These are phyloP conservation scores for Byasa hedistus DNA, from an alignment of 2,888 invertebrate species.

Conservation along the genomic window DNA sequence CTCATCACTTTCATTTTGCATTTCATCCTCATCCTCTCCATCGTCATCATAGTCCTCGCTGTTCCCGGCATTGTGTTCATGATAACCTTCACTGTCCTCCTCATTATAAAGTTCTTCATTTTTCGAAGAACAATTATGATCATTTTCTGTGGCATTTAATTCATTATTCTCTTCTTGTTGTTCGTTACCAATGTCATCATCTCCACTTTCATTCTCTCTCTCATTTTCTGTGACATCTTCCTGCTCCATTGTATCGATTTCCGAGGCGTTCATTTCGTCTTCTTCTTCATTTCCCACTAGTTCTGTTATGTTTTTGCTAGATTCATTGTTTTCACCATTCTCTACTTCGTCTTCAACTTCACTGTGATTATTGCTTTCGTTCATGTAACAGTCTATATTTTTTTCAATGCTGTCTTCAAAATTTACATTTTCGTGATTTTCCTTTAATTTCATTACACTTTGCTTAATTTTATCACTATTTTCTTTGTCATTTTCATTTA, in stretches of 20 bases:
- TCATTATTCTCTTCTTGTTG: not conserved
- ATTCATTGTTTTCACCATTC: slow-evolving; percentile 8
- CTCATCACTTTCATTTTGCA: slow-evolving; percentile 4
- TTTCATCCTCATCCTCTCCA: slow-evolving; percentile 29
- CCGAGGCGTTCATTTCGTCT: slow-evolving; percentile 12
- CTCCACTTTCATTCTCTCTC: slow-evolving; percentile 12
- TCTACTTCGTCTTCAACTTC: slow-evolving; percentile 2
- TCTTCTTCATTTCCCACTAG: slow-evolving; percentile 28
- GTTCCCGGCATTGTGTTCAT: slow-evolving; percentile 26
- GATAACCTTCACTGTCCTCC: slow-evolving; percentile 28
- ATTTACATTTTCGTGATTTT: slow-evolving; percentile 26
- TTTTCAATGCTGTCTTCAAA: slow-evolving; percentile 30
- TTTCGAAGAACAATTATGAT: slow-evolving; percentile 1
- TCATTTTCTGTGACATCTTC: not conserved
- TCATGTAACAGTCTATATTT: slow-evolving; percentile 25
- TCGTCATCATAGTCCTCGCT: slow-evolving; percentile 29
- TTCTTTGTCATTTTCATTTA: not conserved
- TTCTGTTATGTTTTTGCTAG: not conserved
- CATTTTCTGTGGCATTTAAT: not conserved
- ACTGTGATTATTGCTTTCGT: not conserved
- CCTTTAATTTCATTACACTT: not conserved
- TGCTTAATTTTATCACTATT: not conserved
- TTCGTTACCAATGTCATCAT: slow-evolving; percentile 17
- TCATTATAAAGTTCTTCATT: slow-evolving; percentile 25
- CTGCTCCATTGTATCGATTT: not conserved